Conservation (phyloP, 2,113 vertebrate species). For the Rhadina sibilatrix region DNA sequence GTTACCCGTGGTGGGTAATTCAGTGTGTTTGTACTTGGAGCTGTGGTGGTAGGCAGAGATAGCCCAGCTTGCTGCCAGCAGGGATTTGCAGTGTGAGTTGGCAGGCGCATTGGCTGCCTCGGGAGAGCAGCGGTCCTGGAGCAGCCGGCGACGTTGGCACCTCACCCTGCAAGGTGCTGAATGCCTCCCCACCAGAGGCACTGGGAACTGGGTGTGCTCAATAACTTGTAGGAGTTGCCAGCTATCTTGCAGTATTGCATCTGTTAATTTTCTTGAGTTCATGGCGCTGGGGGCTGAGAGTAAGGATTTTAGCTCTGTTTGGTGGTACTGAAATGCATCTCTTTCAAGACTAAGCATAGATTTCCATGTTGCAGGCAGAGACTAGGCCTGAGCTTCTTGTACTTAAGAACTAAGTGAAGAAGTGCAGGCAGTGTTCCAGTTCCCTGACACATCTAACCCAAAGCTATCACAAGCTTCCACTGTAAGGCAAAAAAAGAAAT, state of each 20-base stretch:
- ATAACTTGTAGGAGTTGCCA: neutral
- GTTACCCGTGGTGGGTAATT: neutral
- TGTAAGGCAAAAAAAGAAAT: neutral
- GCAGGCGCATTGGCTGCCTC: slow-evolving; percentile 18
- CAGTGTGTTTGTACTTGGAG: neutral
- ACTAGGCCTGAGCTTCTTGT: slow-evolving; percentile 14
- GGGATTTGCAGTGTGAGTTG: slow-evolving; percentile 44
- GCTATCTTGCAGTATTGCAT: neutral
- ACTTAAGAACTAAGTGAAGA: slow-evolving; percentile 9
- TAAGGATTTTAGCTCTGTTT: neutral
- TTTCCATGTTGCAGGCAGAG: neutral
- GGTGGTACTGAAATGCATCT: neutral
- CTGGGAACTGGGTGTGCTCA: slow-evolving; percentile 27
- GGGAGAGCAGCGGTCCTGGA: slow-evolving; percentile 32
- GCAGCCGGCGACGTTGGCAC: slow-evolving; percentile 24
- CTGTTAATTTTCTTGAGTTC: neutral
- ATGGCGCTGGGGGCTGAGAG: neutral
- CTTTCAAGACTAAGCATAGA: neutral
- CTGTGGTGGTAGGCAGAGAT: neutral
- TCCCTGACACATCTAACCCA: slow-evolving; percentile 6
- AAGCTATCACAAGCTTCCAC: neutral
- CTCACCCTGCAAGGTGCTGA: slow-evolving; percentile 32
- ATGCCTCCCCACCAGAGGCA: neutral
- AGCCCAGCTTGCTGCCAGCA: neutral
- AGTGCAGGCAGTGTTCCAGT: slow-evolving; percentile 35